These are phyloP conservation scores for Rhinatrema bivittatum DNA, from an alignment of 2,797 vertebrate genomes.

Conservation along the genomic window DNA sequence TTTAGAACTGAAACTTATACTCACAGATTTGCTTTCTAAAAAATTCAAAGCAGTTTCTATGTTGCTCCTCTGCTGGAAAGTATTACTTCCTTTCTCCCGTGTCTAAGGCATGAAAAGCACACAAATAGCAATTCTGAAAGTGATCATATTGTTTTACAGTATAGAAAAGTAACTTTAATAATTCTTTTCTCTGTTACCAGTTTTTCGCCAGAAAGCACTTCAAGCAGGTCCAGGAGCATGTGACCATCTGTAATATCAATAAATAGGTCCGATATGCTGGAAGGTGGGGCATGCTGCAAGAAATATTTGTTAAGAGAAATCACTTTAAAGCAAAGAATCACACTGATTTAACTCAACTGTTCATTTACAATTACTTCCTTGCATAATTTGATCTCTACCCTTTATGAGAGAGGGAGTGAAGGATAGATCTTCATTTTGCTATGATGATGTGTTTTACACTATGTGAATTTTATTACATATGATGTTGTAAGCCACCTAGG, in stretches of 20 bases:
- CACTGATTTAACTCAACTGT: no score
- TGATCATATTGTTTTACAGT: not conserved
- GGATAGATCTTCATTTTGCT: no score
- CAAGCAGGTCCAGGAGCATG: slow-evolving; percentile 82
- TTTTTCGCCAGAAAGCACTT: slow-evolving; percentile 85
- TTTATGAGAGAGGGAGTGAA: no score
- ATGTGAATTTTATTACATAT: no score
- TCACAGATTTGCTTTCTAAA: slow-evolving; percentile 81
- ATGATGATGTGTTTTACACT: no score
- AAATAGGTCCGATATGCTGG: slow-evolving; percentile 74
- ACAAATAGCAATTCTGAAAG: slow-evolving; percentile 5
- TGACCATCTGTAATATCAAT: slow-evolving; percentile 78
- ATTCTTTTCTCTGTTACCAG: slow-evolving; percentile 69
- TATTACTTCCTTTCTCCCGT: slow-evolving; percentile 76
- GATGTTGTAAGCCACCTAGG: no score
- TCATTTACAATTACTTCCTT: no score
- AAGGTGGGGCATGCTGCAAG: slow-evolving; percentile 68
- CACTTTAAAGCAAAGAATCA: no score
- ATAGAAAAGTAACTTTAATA: not conserved
- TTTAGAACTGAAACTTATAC: slow-evolving; percentile 21
- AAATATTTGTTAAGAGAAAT: no score
- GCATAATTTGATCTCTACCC: no score
- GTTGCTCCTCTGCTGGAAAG: slow-evolving; percentile 86
- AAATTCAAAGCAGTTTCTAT: slow-evolving; percentile 83
- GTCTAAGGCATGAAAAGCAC: slow-evolving; percentile 59